A percentile compares a stretch with the other conserved stretches of the same genome.
These are phyloP conservation scores for Bujurquina vittata DNA, from an alignment of 2,113 vertebrate species.

Conservation along the genomic window DNA sequence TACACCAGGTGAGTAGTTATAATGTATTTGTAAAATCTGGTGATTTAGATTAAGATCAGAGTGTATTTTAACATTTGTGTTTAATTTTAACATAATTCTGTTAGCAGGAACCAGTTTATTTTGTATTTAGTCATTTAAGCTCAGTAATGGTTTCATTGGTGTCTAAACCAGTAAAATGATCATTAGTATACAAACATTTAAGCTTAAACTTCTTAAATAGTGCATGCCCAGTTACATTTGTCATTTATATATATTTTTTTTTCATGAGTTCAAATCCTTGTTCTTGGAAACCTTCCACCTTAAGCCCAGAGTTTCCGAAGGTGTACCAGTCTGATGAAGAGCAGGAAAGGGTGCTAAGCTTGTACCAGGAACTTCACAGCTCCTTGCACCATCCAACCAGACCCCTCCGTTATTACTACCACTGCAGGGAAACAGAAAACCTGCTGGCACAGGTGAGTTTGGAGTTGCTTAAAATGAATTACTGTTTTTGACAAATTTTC, in stretches of 20 bases:
- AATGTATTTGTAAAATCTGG: not conserved
- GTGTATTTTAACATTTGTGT: not conserved
- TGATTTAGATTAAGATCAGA: not conserved
- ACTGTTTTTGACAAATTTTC: not conserved
- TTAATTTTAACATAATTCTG: not conserved
- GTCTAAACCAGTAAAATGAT: not conserved
- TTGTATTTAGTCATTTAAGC: not conserved
- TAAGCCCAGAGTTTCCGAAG: slow-evolving; percentile 90
- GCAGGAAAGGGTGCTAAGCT: slow-evolving; percentile 88
- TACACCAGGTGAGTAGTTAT: slow-evolving; percentile 90
- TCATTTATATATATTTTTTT: not conserved
- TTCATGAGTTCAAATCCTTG: not conserved
- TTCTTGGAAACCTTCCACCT: slow-evolving; percentile 1
- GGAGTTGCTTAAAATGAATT: not conserved
- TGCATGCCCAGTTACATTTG: too few relatives aligned
- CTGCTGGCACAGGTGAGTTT: slow-evolving; percentile 91
- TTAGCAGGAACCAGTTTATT: not conserved
- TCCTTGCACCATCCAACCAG: slow-evolving; percentile 90
- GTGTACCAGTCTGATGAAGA: slow-evolving; percentile 88
- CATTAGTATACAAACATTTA: not conserved
- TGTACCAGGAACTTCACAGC: slow-evolving; percentile 96
- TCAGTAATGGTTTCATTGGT: too few relatives aligned
- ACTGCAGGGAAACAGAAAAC: slow-evolving; percentile 90
- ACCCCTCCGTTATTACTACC: slow-evolving; percentile 91
- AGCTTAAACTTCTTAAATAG: not conserved